Percentiles rank a stretch among this genome's conserved stretches.
Conservation (phyloP, 2,113 vertebrate genomes). For the Rattus rattus region DNA sequence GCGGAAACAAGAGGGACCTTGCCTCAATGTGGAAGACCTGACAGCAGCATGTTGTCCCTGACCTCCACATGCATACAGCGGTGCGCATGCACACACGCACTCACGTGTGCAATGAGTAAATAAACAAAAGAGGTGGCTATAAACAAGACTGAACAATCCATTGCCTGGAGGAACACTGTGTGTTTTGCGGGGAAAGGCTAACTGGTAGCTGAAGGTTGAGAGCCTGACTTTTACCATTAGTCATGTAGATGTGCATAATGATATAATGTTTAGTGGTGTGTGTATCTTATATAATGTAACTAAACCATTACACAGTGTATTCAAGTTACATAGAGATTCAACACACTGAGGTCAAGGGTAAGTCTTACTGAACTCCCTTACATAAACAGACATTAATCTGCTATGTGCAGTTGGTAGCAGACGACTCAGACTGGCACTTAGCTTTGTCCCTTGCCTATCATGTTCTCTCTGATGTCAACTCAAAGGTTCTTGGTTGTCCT, state of each 20-base stretch:
- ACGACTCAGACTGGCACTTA: background rate
- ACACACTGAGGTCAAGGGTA: background rate
- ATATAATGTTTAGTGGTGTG: background rate
- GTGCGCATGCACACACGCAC: background rate
- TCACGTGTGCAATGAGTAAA: background rate
- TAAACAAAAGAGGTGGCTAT: background rate
- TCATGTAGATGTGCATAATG: background rate
- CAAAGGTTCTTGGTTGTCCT: background rate
- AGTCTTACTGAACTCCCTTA: background rate
- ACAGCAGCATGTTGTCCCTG: background rate
- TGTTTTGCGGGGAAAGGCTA: background rate
- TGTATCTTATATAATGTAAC: background rate
- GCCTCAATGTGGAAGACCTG: background rate
- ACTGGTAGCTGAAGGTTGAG: background rate
- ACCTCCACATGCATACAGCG: background rate
- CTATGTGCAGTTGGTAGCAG: background rate
- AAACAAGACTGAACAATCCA: background rate
- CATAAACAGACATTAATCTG: background rate
- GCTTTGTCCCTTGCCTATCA: background rate
- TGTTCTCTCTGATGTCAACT: background rate
- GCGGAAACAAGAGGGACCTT: background rate
- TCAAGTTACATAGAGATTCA: background rate
- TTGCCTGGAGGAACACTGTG: background rate
- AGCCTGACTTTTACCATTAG: background rate
- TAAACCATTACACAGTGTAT: background rate